phyloP scores from a whole-genome alignment of 2,797 vertebrate genomes.

The Xyrichtys novacula region DNA sequence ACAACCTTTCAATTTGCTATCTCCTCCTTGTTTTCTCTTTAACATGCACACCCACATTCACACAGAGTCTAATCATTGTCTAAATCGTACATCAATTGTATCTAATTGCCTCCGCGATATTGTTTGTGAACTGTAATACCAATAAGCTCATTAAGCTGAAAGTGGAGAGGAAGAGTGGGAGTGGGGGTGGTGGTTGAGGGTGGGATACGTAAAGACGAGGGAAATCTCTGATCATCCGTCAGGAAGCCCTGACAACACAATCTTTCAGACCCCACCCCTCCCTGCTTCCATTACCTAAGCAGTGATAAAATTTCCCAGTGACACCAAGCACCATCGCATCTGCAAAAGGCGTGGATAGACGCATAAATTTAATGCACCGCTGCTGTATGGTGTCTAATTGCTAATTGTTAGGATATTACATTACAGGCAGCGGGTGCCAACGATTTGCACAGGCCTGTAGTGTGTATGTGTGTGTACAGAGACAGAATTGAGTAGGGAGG shows the following conservation, averaged over 20 bases:
- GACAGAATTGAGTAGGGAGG: slow-evolving; percentile 12
- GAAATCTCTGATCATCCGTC: slow-evolving; percentile 69
- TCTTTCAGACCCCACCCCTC: slow-evolving; percentile 66
- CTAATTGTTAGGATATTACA: slow-evolving; percentile 82
- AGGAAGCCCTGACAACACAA: slow-evolving; percentile 76
- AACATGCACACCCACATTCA: neutral
- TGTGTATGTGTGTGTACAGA: slow-evolving; percentile 13
- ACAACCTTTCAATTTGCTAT: slow-evolving; percentile 4
- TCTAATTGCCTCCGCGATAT: slow-evolving; percentile 39
- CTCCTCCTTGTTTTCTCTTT: neutral
- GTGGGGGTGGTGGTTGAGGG: neutral
- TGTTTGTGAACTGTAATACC: slow-evolving; percentile 47
- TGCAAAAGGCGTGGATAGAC: slow-evolving; percentile 65
- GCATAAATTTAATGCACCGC: slow-evolving; percentile 70
- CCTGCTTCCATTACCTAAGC: slow-evolving; percentile 79
- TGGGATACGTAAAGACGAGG: slow-evolving; percentile 20
- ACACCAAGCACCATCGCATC: slow-evolving; percentile 72
- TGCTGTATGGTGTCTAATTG: slow-evolving; percentile 66
- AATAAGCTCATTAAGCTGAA: slow-evolving; percentile 43
- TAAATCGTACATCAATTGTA: slow-evolving; percentile 32
- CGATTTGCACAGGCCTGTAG: slow-evolving; percentile 51
- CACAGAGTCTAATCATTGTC: slow-evolving; percentile 28
- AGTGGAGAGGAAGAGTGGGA: slow-evolving; percentile 15
- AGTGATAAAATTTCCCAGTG: slow-evolving; percentile 80
- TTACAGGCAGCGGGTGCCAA: slow-evolving; percentile 66